A percentile compares a stretch with the other conserved stretches of the same genome.
Conservation (phyloP, 2,888 invertebrate genomes). For the Frankliniella fusca region DNA sequence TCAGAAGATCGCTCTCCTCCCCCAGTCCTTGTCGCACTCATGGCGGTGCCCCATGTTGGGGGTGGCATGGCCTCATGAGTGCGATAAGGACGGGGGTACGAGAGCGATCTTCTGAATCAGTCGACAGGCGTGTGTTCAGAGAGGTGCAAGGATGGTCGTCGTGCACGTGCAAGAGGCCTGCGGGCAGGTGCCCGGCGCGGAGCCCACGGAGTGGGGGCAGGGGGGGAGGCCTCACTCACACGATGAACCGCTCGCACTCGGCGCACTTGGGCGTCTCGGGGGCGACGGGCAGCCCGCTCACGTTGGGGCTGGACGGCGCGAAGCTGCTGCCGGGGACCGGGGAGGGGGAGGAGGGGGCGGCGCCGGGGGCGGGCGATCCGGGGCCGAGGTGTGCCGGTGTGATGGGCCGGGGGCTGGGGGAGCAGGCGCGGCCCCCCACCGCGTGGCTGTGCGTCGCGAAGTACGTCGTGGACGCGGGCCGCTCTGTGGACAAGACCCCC, state of each 20-base stretch:
- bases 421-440: constrained; percentile 60
- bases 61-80: no score
- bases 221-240: constrained; percentile 60
- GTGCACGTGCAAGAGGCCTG: neutral
- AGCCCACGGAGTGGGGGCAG: neutral
- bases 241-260: constrained; percentile 81
- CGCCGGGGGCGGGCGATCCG: constrained; percentile 52
- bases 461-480: constrained; percentile 48
- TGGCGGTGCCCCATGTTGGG: no score
- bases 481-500: constrained; percentile 34
- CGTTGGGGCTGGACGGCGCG: constrained; percentile 40
- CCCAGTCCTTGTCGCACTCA: no score
- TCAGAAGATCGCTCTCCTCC: neutral
- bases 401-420: constrained; percentile 52
- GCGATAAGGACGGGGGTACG: no score
- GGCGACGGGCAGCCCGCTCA: constrained; percentile 48
- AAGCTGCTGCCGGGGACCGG: constrained; percentile 38
- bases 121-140: no score
- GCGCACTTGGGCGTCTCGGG: constrained; percentile 66
- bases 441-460: constrained; percentile 75
- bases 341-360: constrained; percentile 44
- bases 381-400: constrained; percentile 51
- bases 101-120: no score
- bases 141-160: neutral
- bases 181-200: neutral